phyloP scores from a whole-genome alignment of 1,140 invertebrate species.

The Melitaea cinxia region DNA sequence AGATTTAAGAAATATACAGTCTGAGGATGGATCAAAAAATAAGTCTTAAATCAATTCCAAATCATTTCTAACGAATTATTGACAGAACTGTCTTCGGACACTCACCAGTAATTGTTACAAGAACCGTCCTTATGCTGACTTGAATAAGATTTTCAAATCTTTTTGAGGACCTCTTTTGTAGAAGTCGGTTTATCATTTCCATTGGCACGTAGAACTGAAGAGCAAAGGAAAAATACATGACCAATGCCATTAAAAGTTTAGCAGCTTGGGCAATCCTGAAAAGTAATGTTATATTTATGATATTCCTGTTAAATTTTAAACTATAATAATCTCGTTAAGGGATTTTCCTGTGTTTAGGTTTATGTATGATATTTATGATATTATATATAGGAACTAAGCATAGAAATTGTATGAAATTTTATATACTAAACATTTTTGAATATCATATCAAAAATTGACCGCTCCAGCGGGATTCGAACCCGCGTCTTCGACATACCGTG shows the following conservation, averaged over 20 bases:
- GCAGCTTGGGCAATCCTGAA: conserved; percentile 87
- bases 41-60: no score
- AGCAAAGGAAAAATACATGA: conserved; percentile 93
- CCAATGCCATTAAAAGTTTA: conserved; percentile 91
- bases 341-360: not conserved
- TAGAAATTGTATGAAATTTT: no score
- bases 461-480: no score
- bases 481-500: no score
- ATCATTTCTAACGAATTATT: not conserved
- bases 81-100: not conserved
- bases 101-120: conserved; percentile 62
- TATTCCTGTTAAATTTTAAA: not conserved
- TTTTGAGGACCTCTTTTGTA: conserved; percentile 74
- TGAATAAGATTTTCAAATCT: conserved; percentile 85
- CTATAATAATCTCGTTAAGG: not conserved
- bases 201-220: conserved; percentile 95
- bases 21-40: no score
- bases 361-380: no score
- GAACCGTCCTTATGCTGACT: conserved; percentile 83
- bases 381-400: no score
- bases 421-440: no score
- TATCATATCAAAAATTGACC: no score
- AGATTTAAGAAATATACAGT: no score
- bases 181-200: conserved; percentile 85
- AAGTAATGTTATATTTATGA: conserved; percentile 41